Base-by-base conservation (phyloP, 2,797 vertebrate species). In the Rachycentron canadum region DNA sequence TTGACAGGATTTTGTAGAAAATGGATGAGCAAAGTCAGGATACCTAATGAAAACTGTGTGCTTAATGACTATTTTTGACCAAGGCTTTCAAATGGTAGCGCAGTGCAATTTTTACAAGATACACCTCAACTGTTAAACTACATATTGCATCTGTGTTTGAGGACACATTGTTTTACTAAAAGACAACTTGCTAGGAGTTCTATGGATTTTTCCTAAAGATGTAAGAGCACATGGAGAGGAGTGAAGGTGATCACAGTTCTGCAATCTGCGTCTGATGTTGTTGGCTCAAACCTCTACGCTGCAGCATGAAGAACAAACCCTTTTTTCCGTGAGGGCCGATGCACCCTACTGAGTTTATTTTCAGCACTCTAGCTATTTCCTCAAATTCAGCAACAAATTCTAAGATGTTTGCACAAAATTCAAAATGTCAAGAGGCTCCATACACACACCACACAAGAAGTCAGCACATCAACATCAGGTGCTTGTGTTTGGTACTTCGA, bases 1-100 rank as follows among this genome's bases (percentile, higher is more conserved):
- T 84, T 83, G 82, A 85, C 56, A 85, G 67, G 78, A 75, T 47
- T 69, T 70, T 86, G 89, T 92, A 91, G 68, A 93, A 93, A 92
- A 88, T 78, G 30, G 23, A 84, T 56, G 43, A 77, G 32, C 61
- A 53, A 66, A 82, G 68, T 76, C 53, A 72, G 25, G 58, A 68
- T 40, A 56, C 76, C 76, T 61, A 47, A 71, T 61, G 58, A 83
- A 53, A 86, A 82, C 38, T 32, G 60, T 88, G 70, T 86, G 78
- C 77, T 86, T 89, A 23, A 77, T 72, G 71, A 76, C 28, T 38
- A 16, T 12, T 56, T 65, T 32, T 43, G 43, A 71, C 19, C 38
- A 85, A 81, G 61, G 78, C 60, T 79, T 73, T 84, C 68, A 79
- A 78, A 76, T 19, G 56, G 50, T 23, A 71, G 56, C 66, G 77